Evolutionary conservation across 2,113 vertebrate genomes (phyloP).

Genomic region (Alethe diademata): DNA sequence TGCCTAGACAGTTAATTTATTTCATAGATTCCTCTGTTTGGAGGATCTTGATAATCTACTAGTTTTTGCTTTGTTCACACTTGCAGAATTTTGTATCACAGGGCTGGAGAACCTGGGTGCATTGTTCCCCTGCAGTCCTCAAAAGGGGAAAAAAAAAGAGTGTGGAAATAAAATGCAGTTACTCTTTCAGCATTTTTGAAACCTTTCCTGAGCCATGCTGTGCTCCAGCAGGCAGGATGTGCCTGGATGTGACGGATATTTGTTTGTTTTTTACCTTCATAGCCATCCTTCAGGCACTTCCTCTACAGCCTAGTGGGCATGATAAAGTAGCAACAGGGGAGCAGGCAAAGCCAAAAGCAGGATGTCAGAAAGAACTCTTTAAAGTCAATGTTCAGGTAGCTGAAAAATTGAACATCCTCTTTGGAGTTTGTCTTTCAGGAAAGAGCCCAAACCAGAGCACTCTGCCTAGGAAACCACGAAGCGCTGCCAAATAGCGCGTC

Average conservation of each 20-base stretch:
- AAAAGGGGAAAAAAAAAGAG: not conserved
- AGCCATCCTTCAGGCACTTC: not conserved
- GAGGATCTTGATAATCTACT: not conserved
- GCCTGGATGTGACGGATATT: not conserved
- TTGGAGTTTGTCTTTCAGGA: not conserved
- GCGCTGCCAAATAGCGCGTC: not conserved
- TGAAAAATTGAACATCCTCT: not conserved
- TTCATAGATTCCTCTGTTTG: not conserved
- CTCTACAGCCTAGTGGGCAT: not conserved
- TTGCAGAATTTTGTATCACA: not conserved
- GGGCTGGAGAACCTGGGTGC: not conserved
- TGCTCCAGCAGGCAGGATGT: not conserved
- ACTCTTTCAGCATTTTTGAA: not conserved
- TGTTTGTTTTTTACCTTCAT: not conserved
- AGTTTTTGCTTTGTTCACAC: not conserved
- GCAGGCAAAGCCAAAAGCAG: not conserved
- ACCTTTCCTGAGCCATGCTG: not conserved
- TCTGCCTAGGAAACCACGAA: not conserved
- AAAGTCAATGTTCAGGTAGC: not conserved
- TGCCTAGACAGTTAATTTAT: not conserved
- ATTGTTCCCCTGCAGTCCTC: not conserved
- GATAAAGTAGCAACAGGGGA: not conserved
- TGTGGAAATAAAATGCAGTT: not conserved
- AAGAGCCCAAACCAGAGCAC: not conserved
- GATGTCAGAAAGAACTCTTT: not conserved